Evolutionary conservation across 1,140 invertebrate genomes (phyloP).

Genomic region (Pseudomyrmex gracilis): DNA sequence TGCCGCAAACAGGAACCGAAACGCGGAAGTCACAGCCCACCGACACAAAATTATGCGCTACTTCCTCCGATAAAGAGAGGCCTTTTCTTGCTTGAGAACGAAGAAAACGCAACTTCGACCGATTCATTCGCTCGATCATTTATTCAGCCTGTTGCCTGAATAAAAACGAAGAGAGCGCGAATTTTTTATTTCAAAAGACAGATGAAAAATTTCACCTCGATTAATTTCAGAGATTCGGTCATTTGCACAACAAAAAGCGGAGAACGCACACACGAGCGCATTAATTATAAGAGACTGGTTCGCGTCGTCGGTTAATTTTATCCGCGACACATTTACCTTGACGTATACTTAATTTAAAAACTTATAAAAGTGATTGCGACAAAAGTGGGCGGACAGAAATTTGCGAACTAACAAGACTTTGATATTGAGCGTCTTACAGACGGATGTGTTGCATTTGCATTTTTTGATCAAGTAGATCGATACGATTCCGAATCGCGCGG

Average conservation of each 20-base stretch:
- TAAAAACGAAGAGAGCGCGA: not conserved
- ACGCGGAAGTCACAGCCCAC: conserved; percentile 51
- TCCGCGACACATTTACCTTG: not conserved
- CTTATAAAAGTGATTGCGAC: too few relatives aligned
- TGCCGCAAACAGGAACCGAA: conserved; percentile 59
- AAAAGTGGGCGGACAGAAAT: not conserved
- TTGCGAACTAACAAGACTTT: not conserved
- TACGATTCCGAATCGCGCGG: too few relatives aligned
- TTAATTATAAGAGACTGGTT: not conserved
- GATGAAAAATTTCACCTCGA: not conserved
- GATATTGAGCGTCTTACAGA: not conserved
- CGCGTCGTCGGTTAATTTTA: not conserved
- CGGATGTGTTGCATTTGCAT: not conserved
- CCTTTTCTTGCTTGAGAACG: conserved; percentile 2
- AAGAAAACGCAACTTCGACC: not conserved
- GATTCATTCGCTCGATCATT: not conserved
- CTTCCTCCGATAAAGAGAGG: conserved; percentile 62
- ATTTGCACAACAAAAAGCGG: not conserved
- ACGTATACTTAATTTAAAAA: not conserved
- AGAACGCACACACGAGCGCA: too few relatives aligned
- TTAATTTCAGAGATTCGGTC: not conserved
- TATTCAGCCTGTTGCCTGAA: conserved; percentile 4
- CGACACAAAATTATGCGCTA: conserved; percentile 24
- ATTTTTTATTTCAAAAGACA: not conserved
- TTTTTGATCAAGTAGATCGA: not conserved